These are phyloP conservation scores for Teleopsis dalmanni DNA, from an alignment of 1,140 invertebrate genomes.

Conservation along the genomic window DNA sequence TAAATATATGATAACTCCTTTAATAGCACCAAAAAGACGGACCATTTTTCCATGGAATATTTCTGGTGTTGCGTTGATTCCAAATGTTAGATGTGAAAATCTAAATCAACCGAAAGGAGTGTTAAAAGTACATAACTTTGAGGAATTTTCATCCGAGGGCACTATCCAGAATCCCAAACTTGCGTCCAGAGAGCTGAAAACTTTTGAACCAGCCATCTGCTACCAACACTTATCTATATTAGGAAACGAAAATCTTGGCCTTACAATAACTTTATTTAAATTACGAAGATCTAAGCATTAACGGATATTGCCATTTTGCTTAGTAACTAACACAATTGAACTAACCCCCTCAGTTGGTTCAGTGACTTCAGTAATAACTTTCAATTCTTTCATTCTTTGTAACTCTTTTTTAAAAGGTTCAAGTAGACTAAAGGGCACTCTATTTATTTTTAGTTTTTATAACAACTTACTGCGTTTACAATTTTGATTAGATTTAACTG, in stretches of 20 bases:
- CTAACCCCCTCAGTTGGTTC: constrained; percentile 44
- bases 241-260: constrained; percentile 41
- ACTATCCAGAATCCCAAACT: constrained; percentile 44
- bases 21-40: constrained; percentile 27
- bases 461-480: too few relatives aligned
- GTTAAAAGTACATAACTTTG: constrained; percentile 44
- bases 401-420: constrained; percentile 31
- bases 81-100: constrained; percentile 41
- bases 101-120: constrained; percentile 43
- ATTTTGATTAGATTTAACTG: too few relatives aligned
- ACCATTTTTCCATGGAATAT: constrained; percentile 35
- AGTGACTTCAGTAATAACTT: constrained; percentile 26
- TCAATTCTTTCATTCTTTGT: constrained; percentile 20
- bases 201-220: constrained; percentile 31
- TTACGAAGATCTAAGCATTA: constrained; percentile 45
- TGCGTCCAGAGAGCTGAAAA: constrained; percentile 44
- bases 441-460: too few relatives aligned
- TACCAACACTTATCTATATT: constrained; percentile 38
- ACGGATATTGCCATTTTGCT: constrained; percentile 33
- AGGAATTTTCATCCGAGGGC: constrained; percentile 34
- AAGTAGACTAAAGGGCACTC: constrained; percentile 24
- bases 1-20: constrained; percentile 30
- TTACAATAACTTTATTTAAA: constrained; percentile 43
- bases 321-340: constrained; percentile 38
- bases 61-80: constrained; percentile 38